Percentiles rank a stretch among this genome's conserved stretches.
These are phyloP conservation scores for Callithrix jacchus DNA, from an alignment of 2,113 vertebrate species.

Conservation along the genomic window DNA sequence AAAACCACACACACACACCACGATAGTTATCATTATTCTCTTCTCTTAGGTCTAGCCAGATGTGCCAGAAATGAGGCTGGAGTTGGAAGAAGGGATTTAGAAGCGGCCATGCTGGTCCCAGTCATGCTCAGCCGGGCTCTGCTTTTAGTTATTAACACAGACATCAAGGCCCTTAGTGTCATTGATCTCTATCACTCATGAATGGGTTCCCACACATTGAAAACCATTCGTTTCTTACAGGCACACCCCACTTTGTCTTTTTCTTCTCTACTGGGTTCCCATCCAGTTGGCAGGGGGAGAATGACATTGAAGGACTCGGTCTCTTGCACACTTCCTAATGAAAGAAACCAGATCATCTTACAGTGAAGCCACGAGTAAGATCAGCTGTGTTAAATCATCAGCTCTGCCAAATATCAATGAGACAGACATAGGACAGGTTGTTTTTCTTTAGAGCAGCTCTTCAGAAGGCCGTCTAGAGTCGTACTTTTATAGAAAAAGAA, in stretches of 20 bases:
- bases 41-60: background rate
- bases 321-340: background rate
- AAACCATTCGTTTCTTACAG: background rate
- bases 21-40: background rate
- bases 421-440: background rate
- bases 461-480: background rate
- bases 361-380: background rate
- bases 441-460: background rate
- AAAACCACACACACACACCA: too few species aligned
- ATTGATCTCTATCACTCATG: background rate
- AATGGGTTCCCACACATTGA: background rate
- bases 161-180: background rate
- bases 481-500: background rate
- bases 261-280: background rate
- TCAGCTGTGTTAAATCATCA: background rate
- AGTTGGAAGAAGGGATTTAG: background rate
- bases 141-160: background rate
- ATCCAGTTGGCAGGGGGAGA: background rate
- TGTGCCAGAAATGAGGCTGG: background rate
- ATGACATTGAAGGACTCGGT: background rate
- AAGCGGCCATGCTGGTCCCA: too few species aligned
- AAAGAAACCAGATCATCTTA: constrained; percentile 9
- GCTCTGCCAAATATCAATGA: background rate
- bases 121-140: rapidly evolving
- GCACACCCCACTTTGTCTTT: background rate